phyloP scores from a whole-genome alignment of 2,888 invertebrate species.

The Nineta flava region DNA sequence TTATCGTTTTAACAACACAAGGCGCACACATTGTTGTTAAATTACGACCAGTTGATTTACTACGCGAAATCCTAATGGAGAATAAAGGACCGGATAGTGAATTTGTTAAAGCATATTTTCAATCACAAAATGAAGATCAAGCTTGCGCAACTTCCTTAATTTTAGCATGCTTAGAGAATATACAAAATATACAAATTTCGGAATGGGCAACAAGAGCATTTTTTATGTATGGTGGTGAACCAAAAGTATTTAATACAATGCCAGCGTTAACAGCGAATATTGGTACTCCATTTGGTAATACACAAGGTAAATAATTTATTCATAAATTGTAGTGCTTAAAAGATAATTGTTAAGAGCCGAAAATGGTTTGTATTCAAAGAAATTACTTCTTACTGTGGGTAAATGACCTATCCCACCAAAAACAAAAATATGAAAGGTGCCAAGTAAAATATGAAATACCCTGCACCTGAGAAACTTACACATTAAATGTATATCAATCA shows the following conservation, averaged over 20 bases:
- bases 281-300: not conserved
- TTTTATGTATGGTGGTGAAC: conserved; percentile 80
- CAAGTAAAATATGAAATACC: too few relatives aligned
- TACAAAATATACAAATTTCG: conserved; percentile 38
- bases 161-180: conserved; percentile 56
- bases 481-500: too few relatives aligned
- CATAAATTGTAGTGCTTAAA: too few relatives aligned
- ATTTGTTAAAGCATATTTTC: conserved; percentile 71
- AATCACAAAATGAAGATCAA: conserved; percentile 66
- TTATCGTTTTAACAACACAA: conserved; percentile 76
- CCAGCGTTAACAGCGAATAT: not conserved
- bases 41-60: conserved; percentile 74
- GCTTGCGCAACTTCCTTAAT: conserved; percentile 80
- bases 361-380: too few relatives aligned
- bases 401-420: too few relatives aligned
- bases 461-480: too few relatives aligned
- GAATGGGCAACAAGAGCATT: conserved; percentile 87
- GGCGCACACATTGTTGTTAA: conserved; percentile 74
- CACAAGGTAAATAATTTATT: not conserved
- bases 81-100: conserved; percentile 77
- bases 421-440: too few relatives aligned
- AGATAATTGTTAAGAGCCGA: too few relatives aligned
- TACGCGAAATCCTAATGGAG: conserved; percentile 65
- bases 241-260: conserved; percentile 17
- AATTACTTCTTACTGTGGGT: too few relatives aligned